Percentiles rank a stretch among this genome's conserved stretches.
Conservation (phyloP, 1,140 invertebrate genomes). For the Pseudomyrmex pallidus region DNA sequence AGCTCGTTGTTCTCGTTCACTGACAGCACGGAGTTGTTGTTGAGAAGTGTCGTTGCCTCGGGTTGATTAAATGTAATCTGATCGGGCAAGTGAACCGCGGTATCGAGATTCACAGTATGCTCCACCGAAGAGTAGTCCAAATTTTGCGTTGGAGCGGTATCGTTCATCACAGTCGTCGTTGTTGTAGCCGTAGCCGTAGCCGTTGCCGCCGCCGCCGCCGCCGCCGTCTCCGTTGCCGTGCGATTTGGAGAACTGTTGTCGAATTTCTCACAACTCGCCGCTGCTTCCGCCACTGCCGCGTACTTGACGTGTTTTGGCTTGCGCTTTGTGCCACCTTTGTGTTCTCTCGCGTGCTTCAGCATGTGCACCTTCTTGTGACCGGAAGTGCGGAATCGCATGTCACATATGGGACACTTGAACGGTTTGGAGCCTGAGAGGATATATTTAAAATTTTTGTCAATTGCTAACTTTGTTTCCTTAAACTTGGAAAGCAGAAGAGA, state of each 20-base stretch:
- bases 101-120: conserved; percentile 70
- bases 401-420: conserved; percentile 88
- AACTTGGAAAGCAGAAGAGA: too few relatives aligned
- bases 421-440: conserved; percentile 87
- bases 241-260: conserved; percentile 6
- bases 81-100: conserved; percentile 56
- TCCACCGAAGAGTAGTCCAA: conserved; percentile 63
- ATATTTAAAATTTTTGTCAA: not conserved
- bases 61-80: conserved; percentile 76
- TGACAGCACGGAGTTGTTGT: conserved; percentile 72
- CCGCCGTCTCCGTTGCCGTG: not conserved
- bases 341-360: conserved; percentile 85
- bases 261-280: conserved; percentile 59
- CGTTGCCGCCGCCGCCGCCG: not conserved
- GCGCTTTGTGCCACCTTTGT: conserved; percentile 66
- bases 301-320: conserved; percentile 69
- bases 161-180: not conserved
- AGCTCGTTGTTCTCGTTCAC: conserved; percentile 78
- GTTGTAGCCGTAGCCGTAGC: not conserved
- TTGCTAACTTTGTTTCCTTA: too few relatives aligned
- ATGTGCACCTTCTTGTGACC: conserved; percentile 89
- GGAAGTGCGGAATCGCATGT: conserved; percentile 88
- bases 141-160: conserved; percentile 2
- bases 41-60: conserved; percentile 69
- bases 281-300: conserved; percentile 65